Evolutionary conservation across 2,888 invertebrate genomes (phyloP).

Genomic region (Ommatoiulus sabulosus): DNA sequence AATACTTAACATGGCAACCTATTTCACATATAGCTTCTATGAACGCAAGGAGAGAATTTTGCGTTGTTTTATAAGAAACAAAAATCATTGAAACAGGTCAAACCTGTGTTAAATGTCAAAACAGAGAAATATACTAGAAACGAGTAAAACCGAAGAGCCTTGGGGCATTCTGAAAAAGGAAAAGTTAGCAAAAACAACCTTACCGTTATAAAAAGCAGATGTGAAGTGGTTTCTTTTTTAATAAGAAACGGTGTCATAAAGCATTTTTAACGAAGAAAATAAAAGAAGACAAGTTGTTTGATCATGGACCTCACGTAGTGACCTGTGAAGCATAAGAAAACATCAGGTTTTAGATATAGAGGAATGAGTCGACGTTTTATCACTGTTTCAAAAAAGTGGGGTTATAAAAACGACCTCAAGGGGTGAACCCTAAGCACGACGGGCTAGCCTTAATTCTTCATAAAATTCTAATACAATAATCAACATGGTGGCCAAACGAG

Average conservation of each 20-base stretch:
- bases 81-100: constrained; percentile 29
- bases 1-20: background rate
- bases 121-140: constrained; percentile 19
- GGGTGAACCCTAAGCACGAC: constrained; percentile 30
- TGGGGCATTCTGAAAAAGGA: background rate
- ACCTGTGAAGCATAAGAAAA: constrained; percentile 37
- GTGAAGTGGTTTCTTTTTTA: constrained; percentile 35
- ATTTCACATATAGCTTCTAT: background rate
- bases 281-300: constrained; percentile 41
- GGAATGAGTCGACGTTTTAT: constrained; percentile 16
- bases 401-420: constrained; percentile 2
- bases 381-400: background rate
- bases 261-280: constrained; percentile 32
- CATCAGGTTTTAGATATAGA: background rate
- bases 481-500: background rate
- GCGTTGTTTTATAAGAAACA: background rate
- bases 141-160: background rate
- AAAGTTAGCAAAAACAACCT: background rate
- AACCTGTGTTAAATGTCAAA: constrained; percentile 29
- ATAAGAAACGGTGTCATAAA: background rate
- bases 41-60: background rate
- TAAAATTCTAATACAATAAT: constrained; percentile 37
- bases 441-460: background rate
- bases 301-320: constrained; percentile 41
- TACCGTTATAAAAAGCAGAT: background rate